Conservation (phyloP, 2,797 vertebrate genomes). For the Staurois parvus region DNA sequence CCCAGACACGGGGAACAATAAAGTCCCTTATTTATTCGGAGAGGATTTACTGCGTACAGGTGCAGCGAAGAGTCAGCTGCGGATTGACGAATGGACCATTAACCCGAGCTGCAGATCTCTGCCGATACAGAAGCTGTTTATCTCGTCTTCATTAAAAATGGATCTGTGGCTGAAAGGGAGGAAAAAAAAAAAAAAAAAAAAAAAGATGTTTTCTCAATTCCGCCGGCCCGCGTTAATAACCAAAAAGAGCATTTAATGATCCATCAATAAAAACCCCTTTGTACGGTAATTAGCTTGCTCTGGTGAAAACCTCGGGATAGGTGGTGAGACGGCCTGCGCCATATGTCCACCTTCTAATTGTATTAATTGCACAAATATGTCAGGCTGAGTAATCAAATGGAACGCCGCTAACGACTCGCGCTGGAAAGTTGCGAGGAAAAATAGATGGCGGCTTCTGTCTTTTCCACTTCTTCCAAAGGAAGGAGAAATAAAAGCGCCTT, state of each 20-base stretch:
- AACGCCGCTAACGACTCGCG: background rate
- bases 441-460: too few species aligned
- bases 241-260: background rate
- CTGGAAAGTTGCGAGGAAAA: too few species aligned
- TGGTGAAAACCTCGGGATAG: background rate
- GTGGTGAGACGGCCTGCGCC: background rate
- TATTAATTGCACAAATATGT: conserved; percentile 2
- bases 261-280: background rate
- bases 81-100: background rate
- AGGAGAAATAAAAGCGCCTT: too few species aligned
- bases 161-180: background rate
- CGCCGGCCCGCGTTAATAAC: background rate
- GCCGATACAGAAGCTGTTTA: background rate
- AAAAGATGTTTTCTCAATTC: too few species aligned
- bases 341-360: background rate
- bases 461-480: too few species aligned
- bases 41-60: conserved; percentile 3
- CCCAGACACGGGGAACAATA: background rate
- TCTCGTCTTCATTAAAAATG: conserved; percentile 2
- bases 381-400: background rate
- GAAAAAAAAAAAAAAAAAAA: background rate
- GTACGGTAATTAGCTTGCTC: background rate
- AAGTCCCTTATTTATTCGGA: background rate
- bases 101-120: background rate
- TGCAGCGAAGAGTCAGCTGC: background rate